These are phyloP conservation scores for Labeo catla DNA, from an alignment of 2,113 vertebrate species.

Conservation along the genomic window DNA sequence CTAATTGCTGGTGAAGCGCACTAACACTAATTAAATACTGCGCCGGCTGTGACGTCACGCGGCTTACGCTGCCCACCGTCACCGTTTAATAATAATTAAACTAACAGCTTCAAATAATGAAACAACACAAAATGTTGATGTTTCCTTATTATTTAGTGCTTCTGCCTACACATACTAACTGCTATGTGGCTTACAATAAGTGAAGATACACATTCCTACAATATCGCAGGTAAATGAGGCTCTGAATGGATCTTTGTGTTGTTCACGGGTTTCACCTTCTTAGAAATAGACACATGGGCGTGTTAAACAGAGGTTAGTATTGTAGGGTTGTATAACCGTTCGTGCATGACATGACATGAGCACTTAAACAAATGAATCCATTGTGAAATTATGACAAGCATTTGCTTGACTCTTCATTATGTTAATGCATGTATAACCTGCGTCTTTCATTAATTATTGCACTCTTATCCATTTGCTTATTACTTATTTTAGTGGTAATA, in stretches of 20 bases:
- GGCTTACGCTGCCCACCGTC: too few relatives aligned
- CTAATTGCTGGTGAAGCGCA: neutral
- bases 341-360: constrained; percentile 19
- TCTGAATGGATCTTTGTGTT: constrained; percentile 17
- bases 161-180: neutral
- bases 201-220: neutral
- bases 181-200: neutral
- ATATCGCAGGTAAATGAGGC: constrained; percentile 11
- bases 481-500: neutral
- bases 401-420: neutral
- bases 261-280: constrained; percentile 2
- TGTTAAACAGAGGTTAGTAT: constrained; percentile 4
- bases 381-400: constrained; percentile 1
- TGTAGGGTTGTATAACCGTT: constrained; percentile 22
- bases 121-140: neutral
- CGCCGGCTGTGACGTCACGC: constrained; percentile 52
- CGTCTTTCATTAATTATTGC: neutral
- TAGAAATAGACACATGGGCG: neutral
- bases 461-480: neutral
- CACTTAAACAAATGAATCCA: neutral
- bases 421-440: neutral
- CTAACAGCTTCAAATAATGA: neutral
- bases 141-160: neutral
- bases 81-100: neutral
- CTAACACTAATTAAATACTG: constrained; percentile 64